Base-by-base conservation (phyloP, 2,888 invertebrate species). In the Erannis defoliaria region DNA sequence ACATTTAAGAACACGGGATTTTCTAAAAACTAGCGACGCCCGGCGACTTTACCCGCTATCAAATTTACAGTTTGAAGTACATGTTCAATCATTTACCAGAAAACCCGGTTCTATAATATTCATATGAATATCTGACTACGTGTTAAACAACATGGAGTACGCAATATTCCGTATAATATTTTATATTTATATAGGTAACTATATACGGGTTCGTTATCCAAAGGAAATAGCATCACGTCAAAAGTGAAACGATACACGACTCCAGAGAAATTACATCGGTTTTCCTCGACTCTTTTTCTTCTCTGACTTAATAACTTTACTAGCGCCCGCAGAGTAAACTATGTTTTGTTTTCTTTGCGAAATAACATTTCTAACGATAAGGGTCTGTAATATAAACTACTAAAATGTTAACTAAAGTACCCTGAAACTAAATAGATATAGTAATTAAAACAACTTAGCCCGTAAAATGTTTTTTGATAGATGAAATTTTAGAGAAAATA, bases 211-310 rank as follows among this genome's bases (percentile, higher is more conserved):
- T 46, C 19, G 46, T 31, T 46, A 31, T n/a, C 19, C 6, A 40
- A 31, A 23, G 38, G 5, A 56, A 62, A 51, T 42, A 56, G 26
- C 31, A 31, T 33, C 37, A 55, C 18, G 53, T 48, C 42, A 53
- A 43, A 61, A 16, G 14, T 43, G 48, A 54, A 37, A 42, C 37
- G 29, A 55, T 43, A 49, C 43, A 55, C 19, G 37, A 16, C 49
- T 45, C 60, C 0, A 14, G 31, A 31, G 54, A 61, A 61, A 61
- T 55, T 55, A 50, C 55, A 38, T 55, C 35, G 43, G 43, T 42
- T 61, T 61, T 61, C 43, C 48, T 53, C 49, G 9, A 40, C 35
- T 61, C 8, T 18, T 50, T 38, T 23, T 33, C 38, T 49, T 5
- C 14, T 18, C 40, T 21, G 29, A 61, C 37, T 50, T 55, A 61